Percentiles rank a stretch among this genome's conserved stretches.
These are phyloP conservation scores for Polyodon spathula DNA, from an alignment of 2,113 vertebrate genomes.

Conservation along the genomic window DNA sequence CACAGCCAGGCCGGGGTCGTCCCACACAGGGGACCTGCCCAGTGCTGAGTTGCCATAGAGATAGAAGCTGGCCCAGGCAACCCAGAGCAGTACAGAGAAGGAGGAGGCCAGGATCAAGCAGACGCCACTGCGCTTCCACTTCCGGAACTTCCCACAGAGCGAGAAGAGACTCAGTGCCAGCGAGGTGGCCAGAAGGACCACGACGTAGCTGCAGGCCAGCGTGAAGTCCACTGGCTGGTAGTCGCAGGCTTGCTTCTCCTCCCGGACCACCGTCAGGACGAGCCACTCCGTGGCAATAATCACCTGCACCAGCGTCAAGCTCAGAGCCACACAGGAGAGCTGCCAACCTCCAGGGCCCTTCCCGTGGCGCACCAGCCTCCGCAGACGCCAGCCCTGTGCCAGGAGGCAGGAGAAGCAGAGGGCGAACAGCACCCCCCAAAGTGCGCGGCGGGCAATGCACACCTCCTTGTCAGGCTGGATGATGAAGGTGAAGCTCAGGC, in stretches of 20 bases:
- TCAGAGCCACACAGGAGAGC: constrained; percentile 65
- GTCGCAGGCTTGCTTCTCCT: constrained; percentile 72
- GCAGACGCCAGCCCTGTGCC: constrained; percentile 77
- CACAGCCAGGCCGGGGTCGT: constrained; percentile 79
- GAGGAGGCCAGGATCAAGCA: constrained; percentile 76
- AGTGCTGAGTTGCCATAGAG: constrained; percentile 75
- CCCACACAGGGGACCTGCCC: constrained; percentile 68
- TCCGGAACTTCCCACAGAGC: constrained; percentile 79
- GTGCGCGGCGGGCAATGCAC: constrained; percentile 73
- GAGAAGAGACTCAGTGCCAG: constrained; percentile 68
- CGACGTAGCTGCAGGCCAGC: constrained; percentile 79
- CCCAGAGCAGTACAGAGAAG: constrained; percentile 83
- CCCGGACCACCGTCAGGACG: constrained; percentile 77
- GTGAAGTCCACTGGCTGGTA: constrained; percentile 86
- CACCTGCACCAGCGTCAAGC: constrained; percentile 81
- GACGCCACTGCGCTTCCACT: constrained; percentile 80
- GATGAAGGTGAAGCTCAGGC: constrained; percentile 86
- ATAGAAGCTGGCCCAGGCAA: constrained; percentile 89
- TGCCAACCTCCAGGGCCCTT: constrained; percentile 77
- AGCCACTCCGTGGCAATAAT: constrained; percentile 89
- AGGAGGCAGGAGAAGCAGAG: constrained; percentile 89
- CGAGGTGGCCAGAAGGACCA: constrained; percentile 69
- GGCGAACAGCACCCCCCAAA: constrained; percentile 85
- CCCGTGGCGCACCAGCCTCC: constrained; percentile 66
- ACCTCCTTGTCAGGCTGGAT: constrained; percentile 77